A percentile compares a stretch with the other conserved stretches of the same genome.
Conservation (phyloP, 2,797 vertebrate species). For the Eulemur mongoz region DNA sequence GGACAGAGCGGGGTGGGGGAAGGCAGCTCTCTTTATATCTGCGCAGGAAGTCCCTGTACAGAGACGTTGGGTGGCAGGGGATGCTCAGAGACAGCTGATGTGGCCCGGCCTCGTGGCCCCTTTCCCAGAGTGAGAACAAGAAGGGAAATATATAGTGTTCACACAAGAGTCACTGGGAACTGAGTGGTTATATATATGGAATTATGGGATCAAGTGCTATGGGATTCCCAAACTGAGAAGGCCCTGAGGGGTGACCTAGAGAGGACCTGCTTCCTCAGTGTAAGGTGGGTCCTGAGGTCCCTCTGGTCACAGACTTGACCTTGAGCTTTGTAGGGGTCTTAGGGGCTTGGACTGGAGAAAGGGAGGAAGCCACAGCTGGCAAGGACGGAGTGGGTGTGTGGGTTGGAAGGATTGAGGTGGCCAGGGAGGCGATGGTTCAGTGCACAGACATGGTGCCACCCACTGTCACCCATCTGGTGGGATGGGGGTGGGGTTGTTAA, state of each 20-base stretch:
- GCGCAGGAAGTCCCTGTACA: constrained; percentile 70
- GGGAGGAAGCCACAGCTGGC: neutral
- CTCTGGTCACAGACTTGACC: neutral
- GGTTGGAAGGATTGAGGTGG: neutral
- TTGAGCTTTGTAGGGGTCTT: neutral
- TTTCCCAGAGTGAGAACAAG: neutral
- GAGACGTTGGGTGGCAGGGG: constrained; percentile 43
- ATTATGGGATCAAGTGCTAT: neutral
- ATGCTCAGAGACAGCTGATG: neutral
- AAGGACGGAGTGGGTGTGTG: neutral
- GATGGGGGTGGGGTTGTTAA: neutral
- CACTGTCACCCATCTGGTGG: no score
- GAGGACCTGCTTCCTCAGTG: neutral
- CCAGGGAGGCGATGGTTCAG: neutral
- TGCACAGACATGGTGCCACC: accelerated
- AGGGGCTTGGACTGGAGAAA: neutral
- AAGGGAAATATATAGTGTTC: neutral
- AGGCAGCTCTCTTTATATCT: constrained; percentile 45
- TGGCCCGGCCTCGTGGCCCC: constrained; percentile 42
- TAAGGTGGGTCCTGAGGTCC: neutral
- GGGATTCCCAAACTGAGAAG: neutral
- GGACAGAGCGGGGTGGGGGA: neutral
- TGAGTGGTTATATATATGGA: neutral
- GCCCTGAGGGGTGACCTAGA: neutral
- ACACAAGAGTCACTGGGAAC: neutral